A percentile compares a stretch with the other conserved stretches of the same genome.
Evolutionary conservation across 1,140 invertebrate genomes (phyloP).

Genomic region (Drosophila elegans): DNA sequence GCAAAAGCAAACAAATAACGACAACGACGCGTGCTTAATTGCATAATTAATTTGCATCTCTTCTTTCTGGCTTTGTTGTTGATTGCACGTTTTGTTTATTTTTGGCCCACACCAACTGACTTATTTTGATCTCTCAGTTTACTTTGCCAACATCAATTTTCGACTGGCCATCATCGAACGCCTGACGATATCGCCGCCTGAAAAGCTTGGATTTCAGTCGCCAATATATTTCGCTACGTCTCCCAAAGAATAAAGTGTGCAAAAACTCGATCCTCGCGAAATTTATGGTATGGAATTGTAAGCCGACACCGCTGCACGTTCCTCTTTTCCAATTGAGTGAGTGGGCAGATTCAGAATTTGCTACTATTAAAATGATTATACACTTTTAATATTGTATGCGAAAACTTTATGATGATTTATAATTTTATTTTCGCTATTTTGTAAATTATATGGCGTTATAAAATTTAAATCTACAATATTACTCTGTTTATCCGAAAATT

Average conservation of each 20-base stretch:
- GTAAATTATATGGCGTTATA: no score
- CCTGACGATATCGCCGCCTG: conserved; percentile 11
- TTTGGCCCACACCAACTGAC: conserved; percentile 46
- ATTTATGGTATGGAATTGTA: conserved; percentile 46
- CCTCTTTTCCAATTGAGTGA: conserved; percentile 28
- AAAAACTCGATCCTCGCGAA: conserved; percentile 16
- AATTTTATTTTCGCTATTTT: no score
- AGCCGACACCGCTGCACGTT: conserved; percentile 70
- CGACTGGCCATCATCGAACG: conserved; percentile 19
- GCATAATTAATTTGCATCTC: conserved; percentile 74
- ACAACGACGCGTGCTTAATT: conserved; percentile 75
- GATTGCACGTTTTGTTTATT: conserved; percentile 76
- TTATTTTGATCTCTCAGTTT: conserved; percentile 33
- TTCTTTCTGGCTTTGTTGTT: conserved; percentile 35
- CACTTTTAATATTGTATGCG: no score
- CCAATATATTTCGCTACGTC: conserved; percentile 12
- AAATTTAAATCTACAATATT: no score
- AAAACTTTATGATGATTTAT: no score
- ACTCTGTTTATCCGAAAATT: no score
- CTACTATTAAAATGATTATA: neutral
- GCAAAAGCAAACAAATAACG: neutral
- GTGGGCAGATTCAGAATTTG: conserved; percentile 25
- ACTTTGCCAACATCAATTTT: conserved; percentile 22
- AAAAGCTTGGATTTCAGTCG: conserved; percentile 33
- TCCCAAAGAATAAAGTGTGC: conserved; percentile 4